phyloP scores from a whole-genome alignment of 2,797 vertebrate species.

The Sebastes ruberrimus region DNA sequence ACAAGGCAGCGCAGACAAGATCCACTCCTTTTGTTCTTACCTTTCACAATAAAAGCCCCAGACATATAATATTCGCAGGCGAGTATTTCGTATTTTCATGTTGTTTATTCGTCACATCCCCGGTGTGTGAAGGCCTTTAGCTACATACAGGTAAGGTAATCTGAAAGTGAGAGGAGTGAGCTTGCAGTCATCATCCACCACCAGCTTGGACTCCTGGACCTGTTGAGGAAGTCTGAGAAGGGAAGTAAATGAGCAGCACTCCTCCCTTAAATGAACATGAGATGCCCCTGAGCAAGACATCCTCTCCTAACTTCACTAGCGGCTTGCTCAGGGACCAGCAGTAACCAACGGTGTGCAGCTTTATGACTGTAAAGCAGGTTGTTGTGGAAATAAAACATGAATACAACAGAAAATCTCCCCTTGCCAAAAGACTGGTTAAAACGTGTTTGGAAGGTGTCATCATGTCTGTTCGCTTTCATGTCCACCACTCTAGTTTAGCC shows the following conservation, averaged over 20 bases:
- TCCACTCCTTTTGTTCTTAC: too few relatives aligned
- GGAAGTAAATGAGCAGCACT: neutral
- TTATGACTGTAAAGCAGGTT: conserved; percentile 17
- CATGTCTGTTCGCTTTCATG: conserved; percentile 14
- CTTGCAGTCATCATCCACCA: neutral
- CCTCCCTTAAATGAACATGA: neutral
- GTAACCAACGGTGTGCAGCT: conserved; percentile 8
- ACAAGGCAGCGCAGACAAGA: too few relatives aligned
- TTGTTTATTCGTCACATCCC: too few relatives aligned
- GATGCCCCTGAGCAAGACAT: neutral
- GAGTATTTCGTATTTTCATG: too few relatives aligned
- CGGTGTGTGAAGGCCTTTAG: neutral
- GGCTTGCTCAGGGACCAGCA: conserved; percentile 1
- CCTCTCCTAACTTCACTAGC: neutral
- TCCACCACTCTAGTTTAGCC: conserved; percentile 12
- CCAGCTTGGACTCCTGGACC: neutral
- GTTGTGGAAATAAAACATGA: conserved; percentile 4
- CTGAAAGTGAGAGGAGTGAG: neutral
- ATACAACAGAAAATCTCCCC: neutral
- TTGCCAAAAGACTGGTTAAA: conserved; percentile 8
- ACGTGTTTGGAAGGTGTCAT: conserved; percentile 7
- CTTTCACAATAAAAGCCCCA: too few relatives aligned
- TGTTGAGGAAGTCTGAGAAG: neutral
- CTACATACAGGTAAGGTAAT: neutral
- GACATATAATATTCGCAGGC: too few relatives aligned